Evolutionary conservation across 2,113 vertebrate genomes (phyloP).

Genomic region (Empidonax alnorum): DNA sequence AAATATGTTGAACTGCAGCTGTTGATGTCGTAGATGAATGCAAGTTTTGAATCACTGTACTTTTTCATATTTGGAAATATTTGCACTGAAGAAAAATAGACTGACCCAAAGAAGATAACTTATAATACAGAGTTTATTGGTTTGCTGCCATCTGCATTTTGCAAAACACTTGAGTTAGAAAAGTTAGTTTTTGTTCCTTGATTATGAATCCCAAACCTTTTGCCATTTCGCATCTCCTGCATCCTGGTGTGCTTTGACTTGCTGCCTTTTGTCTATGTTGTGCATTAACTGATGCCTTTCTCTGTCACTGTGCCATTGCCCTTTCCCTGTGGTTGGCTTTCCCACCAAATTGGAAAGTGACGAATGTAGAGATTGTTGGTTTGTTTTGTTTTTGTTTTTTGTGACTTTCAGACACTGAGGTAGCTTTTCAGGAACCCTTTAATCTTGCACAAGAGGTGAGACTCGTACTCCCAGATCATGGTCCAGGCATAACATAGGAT

Average conservation of each 20-base stretch:
- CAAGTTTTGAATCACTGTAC: neutral
- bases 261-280: neutral
- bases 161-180: neutral
- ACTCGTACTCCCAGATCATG: fast-evolving
- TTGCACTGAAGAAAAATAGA: neutral
- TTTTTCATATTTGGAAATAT: neutral
- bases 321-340: neutral
- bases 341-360: neutral
- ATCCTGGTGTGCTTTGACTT: neutral
- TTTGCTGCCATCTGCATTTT: neutral
- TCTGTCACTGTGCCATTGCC: neutral
- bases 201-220: neutral
- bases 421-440: neutral
- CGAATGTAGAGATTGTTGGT: neutral
- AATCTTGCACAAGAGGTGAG: neutral
- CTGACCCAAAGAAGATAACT: neutral
- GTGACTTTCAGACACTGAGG: neutral
- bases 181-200: neutral
- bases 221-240: neutral
- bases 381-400: neutral
- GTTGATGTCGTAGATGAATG: neutral
- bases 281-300: neutral
- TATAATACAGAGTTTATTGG: neutral
- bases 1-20: neutral
- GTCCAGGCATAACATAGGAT: neutral